A percentile compares a stretch with the other conserved stretches of the same genome.
phyloP scores from a whole-genome alignment of 1,140 invertebrate species.

The Orchesella cincta region DNA sequence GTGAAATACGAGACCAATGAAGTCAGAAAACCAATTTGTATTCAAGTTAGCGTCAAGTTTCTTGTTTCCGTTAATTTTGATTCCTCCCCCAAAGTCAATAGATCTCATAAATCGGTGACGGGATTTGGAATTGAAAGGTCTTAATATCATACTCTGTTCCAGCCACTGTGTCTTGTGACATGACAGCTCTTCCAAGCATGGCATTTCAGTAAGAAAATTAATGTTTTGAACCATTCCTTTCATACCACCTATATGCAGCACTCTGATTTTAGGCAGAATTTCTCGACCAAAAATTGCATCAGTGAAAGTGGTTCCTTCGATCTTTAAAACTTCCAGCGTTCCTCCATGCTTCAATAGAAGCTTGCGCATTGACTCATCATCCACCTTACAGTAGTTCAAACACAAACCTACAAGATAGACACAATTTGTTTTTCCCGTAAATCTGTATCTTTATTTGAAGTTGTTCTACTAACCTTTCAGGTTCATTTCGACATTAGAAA shows the following conservation, averaged over 20 bases:
- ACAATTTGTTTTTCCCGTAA: too few species aligned
- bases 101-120: background rate
- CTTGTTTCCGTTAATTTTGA: slow-evolving; percentile 21
- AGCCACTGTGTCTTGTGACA: slow-evolving; percentile 34
- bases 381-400: slow-evolving; percentile 40
- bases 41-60: slow-evolving; percentile 1
- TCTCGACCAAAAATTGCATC: slow-evolving; percentile 31
- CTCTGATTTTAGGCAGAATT: slow-evolving; percentile 15
- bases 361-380: slow-evolving; percentile 5
- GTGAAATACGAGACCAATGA: background rate
- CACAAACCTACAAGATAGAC: too few species aligned
- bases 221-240: slow-evolving; percentile 19
- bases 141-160: slow-evolving; percentile 20
- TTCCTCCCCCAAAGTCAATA: background rate
- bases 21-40: slow-evolving; percentile 33
- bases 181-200: slow-evolving; percentile 28
- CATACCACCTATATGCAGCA: slow-evolving; percentile 32
- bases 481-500: slow-evolving; percentile 17
- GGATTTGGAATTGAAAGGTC: slow-evolving; percentile 13
- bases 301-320: slow-evolving; percentile 31
- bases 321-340: slow-evolving; percentile 33
- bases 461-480: too few species aligned
- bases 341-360: slow-evolving; percentile 37
- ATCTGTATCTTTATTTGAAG: too few species aligned
- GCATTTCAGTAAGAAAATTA: slow-evolving; percentile 32